Base-by-base conservation (phyloP, 2,113 vertebrate genomes). In the Atractosteus spatula region DNA sequence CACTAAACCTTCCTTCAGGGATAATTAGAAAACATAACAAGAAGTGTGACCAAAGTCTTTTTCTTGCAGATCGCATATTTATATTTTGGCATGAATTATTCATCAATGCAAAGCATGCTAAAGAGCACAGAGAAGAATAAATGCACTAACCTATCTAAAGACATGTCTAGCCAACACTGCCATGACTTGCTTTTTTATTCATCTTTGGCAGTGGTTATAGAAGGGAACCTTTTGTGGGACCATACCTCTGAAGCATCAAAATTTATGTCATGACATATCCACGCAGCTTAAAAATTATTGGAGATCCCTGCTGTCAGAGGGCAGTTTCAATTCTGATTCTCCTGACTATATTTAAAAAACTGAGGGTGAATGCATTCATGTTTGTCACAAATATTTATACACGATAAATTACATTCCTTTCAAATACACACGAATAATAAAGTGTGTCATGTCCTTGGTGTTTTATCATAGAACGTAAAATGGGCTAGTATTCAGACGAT, bases 21-120 rank as follows among this genome's bases (percentile, higher is more conserved):
- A 55, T 42, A 70, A 57, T 57, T 70, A 42, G 5, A 68, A 55
- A 55, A 55, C 66, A 17, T 54, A 11, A 47, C 45, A 51, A 17
- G 8, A 68, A 68, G 45, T 68, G 14, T 16, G 51, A 54, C 47
- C 47, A 51, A 51, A 51, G 47, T 51, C 5, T 51, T 51, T 29
- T 51, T 51, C 47, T 43, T 8, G 43, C 65, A 42, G 29, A 45
- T n/a, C 47, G 11, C 12, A 67, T 51, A 51, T 67, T 14, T 6
- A 55, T 68, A 14, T 8, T 44, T 14, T 16, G 56, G 42, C n/a
- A 63, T 55, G 45, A 44, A 63, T 71, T 41, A 71, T 62, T 12
- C 59, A 71, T 47, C 13, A 12, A 11, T 55, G 17, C 3, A 7
- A 71, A 44, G 3, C 45, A 10, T 65, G 63, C 4, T 41, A 65